phyloP scores from a whole-genome alignment of 2,797 vertebrate species.

The Sebastes minor region DNA sequence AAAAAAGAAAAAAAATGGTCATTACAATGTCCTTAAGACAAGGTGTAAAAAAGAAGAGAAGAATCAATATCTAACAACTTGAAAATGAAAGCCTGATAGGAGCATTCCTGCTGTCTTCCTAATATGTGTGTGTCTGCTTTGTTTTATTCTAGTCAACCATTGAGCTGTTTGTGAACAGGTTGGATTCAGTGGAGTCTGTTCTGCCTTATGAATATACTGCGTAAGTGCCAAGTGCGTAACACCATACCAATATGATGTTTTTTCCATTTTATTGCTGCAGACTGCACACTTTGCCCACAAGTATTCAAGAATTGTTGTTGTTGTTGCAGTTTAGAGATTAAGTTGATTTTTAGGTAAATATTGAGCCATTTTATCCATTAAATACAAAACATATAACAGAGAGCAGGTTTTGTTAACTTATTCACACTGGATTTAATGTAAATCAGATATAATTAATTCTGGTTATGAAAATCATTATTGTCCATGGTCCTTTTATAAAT shows the following conservation, averaged over 20 bases:
- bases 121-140: constrained; percentile 2
- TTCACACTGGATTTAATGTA: neutral
- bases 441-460: neutral
- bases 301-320: neutral
- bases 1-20: neutral
- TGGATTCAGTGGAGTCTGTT: constrained; percentile 96
- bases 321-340: neutral
- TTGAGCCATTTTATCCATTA: neutral
- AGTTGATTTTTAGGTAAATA: neutral
- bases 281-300: neutral
- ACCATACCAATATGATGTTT: neutral
- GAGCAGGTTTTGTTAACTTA: neutral
- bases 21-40: neutral
- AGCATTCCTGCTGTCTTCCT: neutral
- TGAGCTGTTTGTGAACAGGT: constrained; percentile 93
- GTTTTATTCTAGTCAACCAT: constrained; percentile 83
- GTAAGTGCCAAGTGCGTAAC: constrained; percentile 80
- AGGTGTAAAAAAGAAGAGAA: neutral
- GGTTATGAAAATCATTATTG: neutral
- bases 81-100: neutral
- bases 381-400: neutral
- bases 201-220: constrained; percentile 94
- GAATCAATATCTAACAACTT: neutral
- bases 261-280: no score
- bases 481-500: no score